Percentiles rank a stretch among this genome's conserved stretches.
Conservation (phyloP, 2,113 vertebrate species). For the Axis porcinus region DNA sequence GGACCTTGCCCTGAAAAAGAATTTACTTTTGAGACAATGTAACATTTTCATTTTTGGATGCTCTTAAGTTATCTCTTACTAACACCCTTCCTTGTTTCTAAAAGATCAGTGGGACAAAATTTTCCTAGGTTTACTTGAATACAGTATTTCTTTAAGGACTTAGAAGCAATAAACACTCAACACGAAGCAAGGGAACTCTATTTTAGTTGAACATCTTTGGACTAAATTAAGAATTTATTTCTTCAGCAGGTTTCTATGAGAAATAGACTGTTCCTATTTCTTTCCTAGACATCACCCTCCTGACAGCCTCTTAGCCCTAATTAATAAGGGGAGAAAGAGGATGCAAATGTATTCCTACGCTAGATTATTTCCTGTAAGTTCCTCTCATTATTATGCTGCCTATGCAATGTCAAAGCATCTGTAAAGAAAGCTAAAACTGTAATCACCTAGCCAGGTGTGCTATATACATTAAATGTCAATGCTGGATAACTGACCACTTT, state of each 20-base stretch:
- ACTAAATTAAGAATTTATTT: neutral
- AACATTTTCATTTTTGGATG: neutral
- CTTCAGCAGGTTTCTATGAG: neutral
- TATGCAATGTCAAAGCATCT: neutral
- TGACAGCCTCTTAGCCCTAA: neutral
- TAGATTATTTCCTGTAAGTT: neutral
- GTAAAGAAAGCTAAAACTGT: neutral
- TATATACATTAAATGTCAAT: neutral
- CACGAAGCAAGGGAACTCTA: neutral
- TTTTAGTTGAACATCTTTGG: slow-evolving; percentile 3
- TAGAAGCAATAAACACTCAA: neutral
- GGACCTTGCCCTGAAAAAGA: neutral
- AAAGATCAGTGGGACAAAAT: neutral
- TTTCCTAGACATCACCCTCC: neutral
- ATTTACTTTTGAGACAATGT: neutral
- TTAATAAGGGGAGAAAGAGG: neutral
- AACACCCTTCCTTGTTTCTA: neutral
- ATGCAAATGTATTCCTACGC: neutral
- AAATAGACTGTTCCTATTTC: neutral
- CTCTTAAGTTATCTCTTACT: neutral
- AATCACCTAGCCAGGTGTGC: neutral
- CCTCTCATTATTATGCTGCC: neutral
- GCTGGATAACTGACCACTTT: neutral
- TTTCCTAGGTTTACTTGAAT: neutral
- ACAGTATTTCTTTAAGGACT: neutral